Evolutionary conservation across 2,888 invertebrate species (phyloP), one percentile per base, ranked within the genome.

Genomic region (Galeopsomyia nigrocyanea): DNA sequence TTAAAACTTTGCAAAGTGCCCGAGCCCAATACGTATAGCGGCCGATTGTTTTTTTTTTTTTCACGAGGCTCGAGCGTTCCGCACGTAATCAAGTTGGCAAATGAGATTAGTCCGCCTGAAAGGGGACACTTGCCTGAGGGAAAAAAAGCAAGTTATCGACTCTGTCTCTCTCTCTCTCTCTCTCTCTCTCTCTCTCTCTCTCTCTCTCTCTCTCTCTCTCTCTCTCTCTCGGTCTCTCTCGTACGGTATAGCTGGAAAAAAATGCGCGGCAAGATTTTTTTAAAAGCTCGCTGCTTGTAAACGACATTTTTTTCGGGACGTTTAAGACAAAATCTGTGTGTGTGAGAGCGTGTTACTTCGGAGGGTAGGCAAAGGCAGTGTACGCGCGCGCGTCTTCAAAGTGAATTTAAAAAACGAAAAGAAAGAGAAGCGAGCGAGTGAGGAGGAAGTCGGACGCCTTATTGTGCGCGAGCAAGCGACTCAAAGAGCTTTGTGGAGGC

Each of bases 381-480:
- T 51, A 53, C 61, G 51, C 65, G 55, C 17, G 53, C 47, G 61
- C 57, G 65, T 76, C 56, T 57, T 66, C 71, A 76, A 78, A 79
- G 80, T 77, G 80, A 79, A 79, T 78, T 78, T 79, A 78, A 80
- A 82, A 80, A 79, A 74, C 76, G 78, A 80, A 81, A 79, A 75
- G 58, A 73, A 62, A 72, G 22, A 6, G 39, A 39, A 6, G 46
- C 58, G 26, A 31, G 46, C 10, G 50, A 39, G 58, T n/a, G 55
- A 26, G 53, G 26, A 80, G 80, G 80, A 85, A 85, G 83, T 84
- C 81, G 82, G 80, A 81, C 82, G 84, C 85, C 84, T 86, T 86
- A 86, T 86, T 86, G 84, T 85, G 80, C 79, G 80, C 80, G 80
- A 81, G 82, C 82, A 83, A 84, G 84, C 77, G 82, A 84, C 83